These are phyloP conservation scores for Neoscelio sp. DNA, from an alignment of 2,888 invertebrate species.

Conservation along the genomic window DNA sequence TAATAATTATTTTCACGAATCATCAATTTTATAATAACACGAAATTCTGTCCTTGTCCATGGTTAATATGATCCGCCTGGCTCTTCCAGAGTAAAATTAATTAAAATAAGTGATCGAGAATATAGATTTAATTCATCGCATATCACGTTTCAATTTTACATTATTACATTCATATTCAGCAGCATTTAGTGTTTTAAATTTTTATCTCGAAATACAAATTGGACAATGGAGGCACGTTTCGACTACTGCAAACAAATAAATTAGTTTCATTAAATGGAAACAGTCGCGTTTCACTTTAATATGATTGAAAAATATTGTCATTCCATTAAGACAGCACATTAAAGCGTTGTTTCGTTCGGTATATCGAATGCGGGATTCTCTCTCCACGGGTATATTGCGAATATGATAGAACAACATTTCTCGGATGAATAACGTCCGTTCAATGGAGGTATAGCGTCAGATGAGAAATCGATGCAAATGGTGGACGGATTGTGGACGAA, in stretches of 20 bases:
- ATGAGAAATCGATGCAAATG: constrained; percentile 62
- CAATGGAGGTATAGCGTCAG: constrained; percentile 9
- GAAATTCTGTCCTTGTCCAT: no score
- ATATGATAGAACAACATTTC: constrained; percentile 51
- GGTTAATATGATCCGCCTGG: no score
- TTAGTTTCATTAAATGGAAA: constrained; percentile 31
- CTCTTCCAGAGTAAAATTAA: no score
- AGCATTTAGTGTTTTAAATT: constrained; percentile 2
- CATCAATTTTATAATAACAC: no score
- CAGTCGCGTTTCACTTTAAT: constrained; percentile 23
- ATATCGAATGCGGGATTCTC: constrained; percentile 1
- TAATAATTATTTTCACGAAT: no score
- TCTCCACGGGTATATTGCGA: constrained; percentile 15
- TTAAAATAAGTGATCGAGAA: no score
- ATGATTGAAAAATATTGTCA: constrained; percentile 52
- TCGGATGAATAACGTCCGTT: constrained; percentile 47
- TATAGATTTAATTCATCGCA: no score
- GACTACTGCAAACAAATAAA: constrained; percentile 25
- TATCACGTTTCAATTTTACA: constrained; percentile 6
- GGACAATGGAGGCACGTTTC: constrained; percentile 31
- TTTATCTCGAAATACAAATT: constrained; percentile 20
- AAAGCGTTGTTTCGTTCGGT: constrained; percentile 7
- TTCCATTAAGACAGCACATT: constrained; percentile 49
- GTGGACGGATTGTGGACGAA: constrained; percentile 32
- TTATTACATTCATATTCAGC: constrained; percentile 1